These are phyloP conservation scores for Pomacea maculata DNA, from an alignment of 1,140 invertebrate genomes.

Conservation along the genomic window DNA sequence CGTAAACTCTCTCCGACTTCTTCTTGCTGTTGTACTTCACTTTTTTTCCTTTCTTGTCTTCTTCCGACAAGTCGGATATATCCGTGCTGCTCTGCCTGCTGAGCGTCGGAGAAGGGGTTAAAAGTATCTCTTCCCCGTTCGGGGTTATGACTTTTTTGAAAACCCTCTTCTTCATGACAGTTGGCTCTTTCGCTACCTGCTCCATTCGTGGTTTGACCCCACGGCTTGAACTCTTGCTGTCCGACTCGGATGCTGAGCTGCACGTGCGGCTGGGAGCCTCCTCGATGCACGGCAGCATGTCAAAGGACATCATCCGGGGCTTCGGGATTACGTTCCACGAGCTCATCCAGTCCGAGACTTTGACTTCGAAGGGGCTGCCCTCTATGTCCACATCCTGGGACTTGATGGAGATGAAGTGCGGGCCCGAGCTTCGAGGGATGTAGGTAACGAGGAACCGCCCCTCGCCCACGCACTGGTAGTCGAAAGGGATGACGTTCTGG, in stretches of 20 bases:
- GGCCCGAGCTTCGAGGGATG: slow-evolving; percentile 49
- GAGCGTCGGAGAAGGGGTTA: slow-evolving; percentile 42
- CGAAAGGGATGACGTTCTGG: slow-evolving; percentile 44
- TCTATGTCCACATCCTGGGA: slow-evolving; percentile 32
- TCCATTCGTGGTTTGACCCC: slow-evolving; percentile 2
- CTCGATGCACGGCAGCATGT: slow-evolving; percentile 29
- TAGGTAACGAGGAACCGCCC: slow-evolving; percentile 54
- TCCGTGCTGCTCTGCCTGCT: slow-evolving; percentile 48
- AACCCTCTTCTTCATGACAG: slow-evolving; percentile 50
- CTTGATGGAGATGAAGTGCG: slow-evolving; percentile 39
- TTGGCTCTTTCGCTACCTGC: slow-evolving; percentile 39
- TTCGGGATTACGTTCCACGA: slow-evolving; percentile 38
- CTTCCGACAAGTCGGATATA: slow-evolving; percentile 39
- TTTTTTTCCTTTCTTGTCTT: slow-evolving; percentile 18
- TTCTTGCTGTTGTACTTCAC: too few species aligned
- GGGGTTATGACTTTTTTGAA: slow-evolving; percentile 48
- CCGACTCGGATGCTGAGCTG: neutral
- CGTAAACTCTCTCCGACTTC: neutral
- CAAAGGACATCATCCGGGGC: slow-evolving; percentile 26
- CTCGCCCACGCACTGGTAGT: slow-evolving; percentile 48
- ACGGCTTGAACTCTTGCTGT: neutral
- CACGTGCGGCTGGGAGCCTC: slow-evolving; percentile 1
- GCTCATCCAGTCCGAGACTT: slow-evolving; percentile 40
- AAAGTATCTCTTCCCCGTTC: slow-evolving; percentile 54
- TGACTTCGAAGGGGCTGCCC: slow-evolving; percentile 55